Percentiles rank a stretch among this genome's conserved stretches.
phyloP scores from a whole-genome alignment of 2,888 invertebrate genomes.

The Tinea semifulvella region DNA sequence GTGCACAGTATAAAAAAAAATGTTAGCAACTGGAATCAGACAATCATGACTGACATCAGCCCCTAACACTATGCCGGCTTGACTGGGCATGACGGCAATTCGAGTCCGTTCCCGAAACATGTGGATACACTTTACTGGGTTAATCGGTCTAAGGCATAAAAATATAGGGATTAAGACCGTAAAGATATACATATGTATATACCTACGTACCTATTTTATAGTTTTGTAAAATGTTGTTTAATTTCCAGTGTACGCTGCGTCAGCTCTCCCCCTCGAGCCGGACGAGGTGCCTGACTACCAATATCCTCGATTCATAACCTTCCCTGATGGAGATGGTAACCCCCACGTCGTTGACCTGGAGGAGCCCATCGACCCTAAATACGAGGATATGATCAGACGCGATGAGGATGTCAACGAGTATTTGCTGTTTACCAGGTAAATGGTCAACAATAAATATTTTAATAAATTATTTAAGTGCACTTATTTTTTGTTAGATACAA shows the following conservation, averaged over 20 bases:
- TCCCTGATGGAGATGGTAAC: slow-evolving; percentile 43
- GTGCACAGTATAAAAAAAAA: no score
- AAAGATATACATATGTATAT: not conserved
- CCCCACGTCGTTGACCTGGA: slow-evolving; percentile 42
- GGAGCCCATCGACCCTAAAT: slow-evolving; percentile 26
- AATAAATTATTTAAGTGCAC: no score
- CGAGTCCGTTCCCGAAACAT: no score
- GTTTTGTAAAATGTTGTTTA: not conserved
- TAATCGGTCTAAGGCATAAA: no score
- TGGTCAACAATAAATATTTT: no score
- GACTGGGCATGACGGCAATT: no score
- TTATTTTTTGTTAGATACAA: no score
- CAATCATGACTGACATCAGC: no score
- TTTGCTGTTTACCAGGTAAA: slow-evolving; percentile 16
- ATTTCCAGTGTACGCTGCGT: slow-evolving; percentile 7
- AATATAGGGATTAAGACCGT: not conserved
- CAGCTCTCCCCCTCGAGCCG: slow-evolving; percentile 1
- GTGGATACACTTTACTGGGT: no score
- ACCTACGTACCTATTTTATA: not conserved
- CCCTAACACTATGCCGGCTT: no score
- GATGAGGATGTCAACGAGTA: slow-evolving; percentile 41
- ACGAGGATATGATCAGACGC: slow-evolving; percentile 23
- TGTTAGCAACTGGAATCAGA: no score
- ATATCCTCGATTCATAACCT: slow-evolving; percentile 11
- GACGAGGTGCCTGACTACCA: not conserved